These are phyloP conservation scores for Drosophila mettleri DNA, from an alignment of 2,888 invertebrate species.

Conservation along the genomic window DNA sequence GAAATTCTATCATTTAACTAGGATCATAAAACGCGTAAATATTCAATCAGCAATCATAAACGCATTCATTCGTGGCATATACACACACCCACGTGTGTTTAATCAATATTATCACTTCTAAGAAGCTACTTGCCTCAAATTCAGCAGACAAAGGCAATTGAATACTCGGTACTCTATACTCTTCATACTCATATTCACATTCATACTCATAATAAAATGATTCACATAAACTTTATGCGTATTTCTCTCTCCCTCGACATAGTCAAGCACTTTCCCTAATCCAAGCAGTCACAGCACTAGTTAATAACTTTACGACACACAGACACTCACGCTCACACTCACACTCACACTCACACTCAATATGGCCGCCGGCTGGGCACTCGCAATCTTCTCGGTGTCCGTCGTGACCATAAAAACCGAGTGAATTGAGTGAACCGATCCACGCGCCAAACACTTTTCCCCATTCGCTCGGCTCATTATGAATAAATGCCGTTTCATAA, in stretches of 20 bases:
- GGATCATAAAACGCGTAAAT: neutral
- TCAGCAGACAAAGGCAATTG: slow-evolving; percentile 16
- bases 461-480: slow-evolving; percentile 70
- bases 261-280: slow-evolving; percentile 54
- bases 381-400: slow-evolving; percentile 32
- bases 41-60: slow-evolving; percentile 1
- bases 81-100: neutral
- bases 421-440: slow-evolving; percentile 63
- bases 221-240: slow-evolving; percentile 36
- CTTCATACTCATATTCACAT: slow-evolving; percentile 19
- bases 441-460: slow-evolving; percentile 68
- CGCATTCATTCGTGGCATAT: neutral
- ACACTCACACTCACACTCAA: slow-evolving; percentile 14
- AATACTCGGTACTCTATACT: slow-evolving; percentile 19
- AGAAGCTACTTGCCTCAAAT: slow-evolving; percentile 10
- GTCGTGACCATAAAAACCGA: slow-evolving; percentile 51
- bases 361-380: slow-evolving; percentile 47
- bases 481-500: slow-evolving; percentile 79
- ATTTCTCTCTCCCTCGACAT: slow-evolving; percentile 6
- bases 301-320: slow-evolving; percentile 69
- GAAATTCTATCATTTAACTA: neutral
- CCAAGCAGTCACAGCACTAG: slow-evolving; percentile 44
- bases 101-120: slow-evolving; percentile 17
- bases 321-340: slow-evolving; percentile 4
- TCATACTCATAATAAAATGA: slow-evolving; percentile 38